A percentile compares a stretch with the other conserved stretches of the same genome.
phyloP scores from a whole-genome alignment of 1,140 invertebrate species.

The Aricia agestis region DNA sequence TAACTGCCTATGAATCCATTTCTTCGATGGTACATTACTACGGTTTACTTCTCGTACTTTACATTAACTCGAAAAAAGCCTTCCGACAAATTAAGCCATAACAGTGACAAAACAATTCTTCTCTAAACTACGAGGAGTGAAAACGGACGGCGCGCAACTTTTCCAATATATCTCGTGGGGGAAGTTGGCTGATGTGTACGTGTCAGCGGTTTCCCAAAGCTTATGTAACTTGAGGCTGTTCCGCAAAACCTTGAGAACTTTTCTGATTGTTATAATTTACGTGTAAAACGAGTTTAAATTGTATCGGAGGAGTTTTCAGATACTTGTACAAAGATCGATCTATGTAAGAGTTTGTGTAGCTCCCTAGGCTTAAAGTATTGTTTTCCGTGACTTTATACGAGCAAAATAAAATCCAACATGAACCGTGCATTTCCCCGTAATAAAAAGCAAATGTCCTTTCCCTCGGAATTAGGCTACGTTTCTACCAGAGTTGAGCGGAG shows the following conservation, averaged over 20 bases:
- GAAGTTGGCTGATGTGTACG: slow-evolving; percentile 11
- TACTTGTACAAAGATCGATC: too few relatives aligned
- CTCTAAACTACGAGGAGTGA: neutral
- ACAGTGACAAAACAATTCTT: neutral
- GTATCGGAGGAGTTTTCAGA: neutral
- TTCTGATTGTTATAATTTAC: slow-evolving; percentile 6
- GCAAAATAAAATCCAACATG: too few relatives aligned
- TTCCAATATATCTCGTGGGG: slow-evolving; percentile 11
- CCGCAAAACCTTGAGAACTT: neutral
- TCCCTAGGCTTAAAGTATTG: too few relatives aligned
- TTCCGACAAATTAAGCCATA: neutral
- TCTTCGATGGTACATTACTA: too few relatives aligned
- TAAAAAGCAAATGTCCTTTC: too few relatives aligned
- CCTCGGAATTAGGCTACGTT: too few relatives aligned
- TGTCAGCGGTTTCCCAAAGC: slow-evolving; percentile 12
- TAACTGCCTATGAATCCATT: too few relatives aligned
- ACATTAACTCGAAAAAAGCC: neutral
- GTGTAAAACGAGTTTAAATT: slow-evolving; percentile 7
- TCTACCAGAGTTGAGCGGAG: too few relatives aligned
- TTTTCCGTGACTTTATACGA: too few relatives aligned
- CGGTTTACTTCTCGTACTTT: too few relatives aligned
- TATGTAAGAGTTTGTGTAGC: too few relatives aligned
- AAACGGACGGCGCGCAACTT: slow-evolving; percentile 4
- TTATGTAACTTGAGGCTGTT: slow-evolving; percentile 3
- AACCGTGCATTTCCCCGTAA: too few relatives aligned